Percentiles rank a stretch among this genome's conserved stretches.
Conservation (phyloP, 2,797 vertebrate species). For the Lagodon rhomboides region DNA sequence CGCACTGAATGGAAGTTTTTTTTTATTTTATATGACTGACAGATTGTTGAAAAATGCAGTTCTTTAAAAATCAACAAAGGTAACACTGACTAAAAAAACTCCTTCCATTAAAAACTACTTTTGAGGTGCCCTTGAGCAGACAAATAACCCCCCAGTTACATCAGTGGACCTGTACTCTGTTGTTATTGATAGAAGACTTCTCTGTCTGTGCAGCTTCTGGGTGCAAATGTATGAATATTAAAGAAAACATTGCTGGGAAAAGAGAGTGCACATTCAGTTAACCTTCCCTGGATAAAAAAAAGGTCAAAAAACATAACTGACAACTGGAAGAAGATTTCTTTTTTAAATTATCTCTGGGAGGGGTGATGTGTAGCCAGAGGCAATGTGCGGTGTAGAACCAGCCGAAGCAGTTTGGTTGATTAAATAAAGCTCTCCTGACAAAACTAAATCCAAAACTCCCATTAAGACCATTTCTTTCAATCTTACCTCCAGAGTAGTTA, state of each 20-base stretch:
- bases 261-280: conserved; percentile 23
- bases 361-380: conserved; percentile 39
- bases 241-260: conserved; percentile 5
- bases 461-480: conserved; percentile 41
- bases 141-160: conserved; percentile 15
- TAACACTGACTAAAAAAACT: conserved; percentile 8
- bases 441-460: conserved; percentile 48
- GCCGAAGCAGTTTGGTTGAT: conserved; percentile 35
- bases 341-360: conserved; percentile 36
- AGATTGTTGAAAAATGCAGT: not conserved
- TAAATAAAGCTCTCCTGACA: conserved; percentile 57
- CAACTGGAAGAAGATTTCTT: conserved; percentile 36
- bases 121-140: conserved; percentile 4
- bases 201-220: not conserved
- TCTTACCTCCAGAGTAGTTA: conserved; percentile 88
- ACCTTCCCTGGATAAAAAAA: conserved; percentile 15
- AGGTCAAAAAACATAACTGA: conserved; percentile 29
- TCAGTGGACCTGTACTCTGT: not conserved
- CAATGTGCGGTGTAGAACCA: conserved; percentile 17
- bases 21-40: not conserved
- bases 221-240: conserved; percentile 26
- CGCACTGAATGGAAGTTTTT: not conserved
- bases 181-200: conserved; percentile 9
- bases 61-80: not conserved
- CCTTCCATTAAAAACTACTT: not conserved